These are phyloP conservation scores for Pogonocherus hispidulus DNA, from an alignment of 2,888 invertebrate species.

Conservation along the genomic window DNA sequence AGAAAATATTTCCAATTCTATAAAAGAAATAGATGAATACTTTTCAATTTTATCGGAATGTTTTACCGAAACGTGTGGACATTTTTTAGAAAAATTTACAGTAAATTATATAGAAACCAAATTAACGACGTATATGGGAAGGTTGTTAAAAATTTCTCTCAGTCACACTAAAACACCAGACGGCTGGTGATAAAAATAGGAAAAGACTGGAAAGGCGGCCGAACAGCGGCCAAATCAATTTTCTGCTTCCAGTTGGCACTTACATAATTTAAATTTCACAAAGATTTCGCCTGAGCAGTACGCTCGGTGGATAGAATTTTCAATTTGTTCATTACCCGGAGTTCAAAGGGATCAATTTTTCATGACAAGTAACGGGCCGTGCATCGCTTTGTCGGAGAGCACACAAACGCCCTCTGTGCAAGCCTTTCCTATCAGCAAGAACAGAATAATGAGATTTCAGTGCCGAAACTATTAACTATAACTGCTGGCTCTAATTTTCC, in stretches of 20 bases:
- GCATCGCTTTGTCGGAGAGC: background rate
- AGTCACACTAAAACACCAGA: too few relatives aligned
- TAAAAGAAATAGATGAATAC: too few relatives aligned
- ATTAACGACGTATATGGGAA: too few relatives aligned
- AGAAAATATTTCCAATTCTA: too few relatives aligned
- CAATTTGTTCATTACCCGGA: conserved; percentile 30
- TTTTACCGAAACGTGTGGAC: too few relatives aligned
- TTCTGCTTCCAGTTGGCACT: background rate
- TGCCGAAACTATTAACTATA: too few relatives aligned
- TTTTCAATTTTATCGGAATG: too few relatives aligned
- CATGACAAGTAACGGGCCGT: conserved; percentile 6
- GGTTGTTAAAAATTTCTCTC: too few relatives aligned
- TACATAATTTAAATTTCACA: background rate
- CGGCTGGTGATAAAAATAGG: too few relatives aligned
- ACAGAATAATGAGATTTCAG: background rate
- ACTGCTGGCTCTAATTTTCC: too few relatives aligned
- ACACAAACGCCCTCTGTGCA: background rate
- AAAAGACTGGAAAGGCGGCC: background rate
- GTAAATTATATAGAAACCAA: background rate
- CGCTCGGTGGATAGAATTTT: background rate
- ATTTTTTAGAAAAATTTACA: too few relatives aligned
- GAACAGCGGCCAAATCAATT: background rate
- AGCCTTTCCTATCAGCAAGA: background rate
- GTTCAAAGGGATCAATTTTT: conserved; percentile 34
- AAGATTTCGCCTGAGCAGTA: background rate